Evolutionary conservation across 2,888 invertebrate genomes (phyloP), one percentile per base, ranked within the genome.

Genomic region (Dryobota labecula): DNA sequence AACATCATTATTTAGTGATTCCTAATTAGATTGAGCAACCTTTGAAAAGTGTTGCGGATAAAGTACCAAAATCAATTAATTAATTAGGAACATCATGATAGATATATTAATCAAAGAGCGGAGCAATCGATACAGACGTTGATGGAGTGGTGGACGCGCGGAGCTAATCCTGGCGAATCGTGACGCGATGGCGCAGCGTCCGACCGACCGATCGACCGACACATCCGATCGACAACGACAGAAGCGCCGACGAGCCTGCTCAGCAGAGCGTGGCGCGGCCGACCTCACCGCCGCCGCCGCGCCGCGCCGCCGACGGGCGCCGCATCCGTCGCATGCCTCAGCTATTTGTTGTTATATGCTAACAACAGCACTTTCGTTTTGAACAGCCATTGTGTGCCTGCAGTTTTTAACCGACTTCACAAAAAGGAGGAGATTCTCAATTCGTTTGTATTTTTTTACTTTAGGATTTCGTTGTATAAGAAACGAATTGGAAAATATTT

Each of bases 111-210:
- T 58, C 33, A 43, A 18, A 51, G 27, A 43, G 58, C 27, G 43
- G 27, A 43, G 57, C 33, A 27, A 58, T 51, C 36, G 43, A 15
- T 33, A 72, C 57, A 27, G 72, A 70, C 72, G 20, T 57, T 71
- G 72, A 71, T 57, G 72, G 72, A 70, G 70, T 57, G 72, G 33
- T 24, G 8, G 72, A 43, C 13, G n/a, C 27, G 49, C 72, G 18
- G 20, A 49, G 72, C 49, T 57, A 49, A 51, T 41, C 57, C 24
- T 70, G 49, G 71, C 49, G 70, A 71, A 71, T 49, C n/a, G 49
- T 7, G 47, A 24, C 24, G 24, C 70, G 30, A n/a, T n/a, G n/a
- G n/a, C n/a, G 2, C 18, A 1, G 24, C 33, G n/a, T 4, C 18
- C 33, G 64, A 1, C 41, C n/a, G 24, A 30, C 30, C 45, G 61